Conservation (phyloP, 2,888 invertebrate species). For the Crocallis elinguaria region DNA sequence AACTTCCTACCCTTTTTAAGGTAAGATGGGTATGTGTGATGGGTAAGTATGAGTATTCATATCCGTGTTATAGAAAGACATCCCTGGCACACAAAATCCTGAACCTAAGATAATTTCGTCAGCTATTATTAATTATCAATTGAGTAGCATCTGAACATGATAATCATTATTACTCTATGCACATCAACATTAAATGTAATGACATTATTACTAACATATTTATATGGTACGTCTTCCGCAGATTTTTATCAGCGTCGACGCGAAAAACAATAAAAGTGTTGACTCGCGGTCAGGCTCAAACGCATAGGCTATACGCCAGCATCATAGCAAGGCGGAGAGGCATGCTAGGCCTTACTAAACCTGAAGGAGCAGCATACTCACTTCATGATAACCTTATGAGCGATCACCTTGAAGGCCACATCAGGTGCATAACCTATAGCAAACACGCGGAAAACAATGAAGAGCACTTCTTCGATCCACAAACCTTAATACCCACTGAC, state of each 20-base stretch:
- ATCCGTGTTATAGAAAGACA: no score
- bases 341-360: conserved; percentile 57
- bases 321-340: conserved; percentile 85
- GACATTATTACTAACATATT: no score
- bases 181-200: no score
- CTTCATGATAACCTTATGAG: conserved; percentile 60
- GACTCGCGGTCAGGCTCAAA: conserved; percentile 88
- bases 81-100: no score
- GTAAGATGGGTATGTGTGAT: no score
- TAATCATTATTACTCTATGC: no score
- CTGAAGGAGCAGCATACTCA: conserved; percentile 59
- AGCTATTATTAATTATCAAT: no score
- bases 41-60: no score
- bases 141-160: no score
- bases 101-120: no score
- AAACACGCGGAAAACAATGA: conserved; percentile 60
- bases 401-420: conserved; percentile 69
- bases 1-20: conserved; percentile 94
- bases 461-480: conserved; percentile 74
- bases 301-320: conserved; percentile 89
- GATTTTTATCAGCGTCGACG: conserved; percentile 86
- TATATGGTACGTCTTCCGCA: conserved; percentile 59
- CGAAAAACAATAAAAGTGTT: conserved; percentile 87
- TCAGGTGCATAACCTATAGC: conserved; percentile 76
- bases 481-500: conserved; percentile 64